Base-by-base conservation (phyloP, 2,888 invertebrate genomes). In the Caenorhabditis sp. region DNA sequence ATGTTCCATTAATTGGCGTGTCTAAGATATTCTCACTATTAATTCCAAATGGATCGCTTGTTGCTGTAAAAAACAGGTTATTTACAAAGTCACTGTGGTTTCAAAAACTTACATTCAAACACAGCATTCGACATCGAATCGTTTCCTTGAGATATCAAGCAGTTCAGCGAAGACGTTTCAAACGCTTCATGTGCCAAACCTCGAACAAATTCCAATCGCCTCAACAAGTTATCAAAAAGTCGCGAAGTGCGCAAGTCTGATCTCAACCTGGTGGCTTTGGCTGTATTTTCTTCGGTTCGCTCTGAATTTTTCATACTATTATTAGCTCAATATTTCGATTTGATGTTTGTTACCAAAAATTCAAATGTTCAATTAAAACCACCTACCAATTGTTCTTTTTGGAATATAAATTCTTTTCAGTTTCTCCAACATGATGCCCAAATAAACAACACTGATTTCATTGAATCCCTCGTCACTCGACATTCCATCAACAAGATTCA, bases 81-180 rank as follows among this genome's bases (percentile, higher is more conserved):
- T 20, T 1, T 17, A 7, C 31, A 20, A 3, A 54, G 12, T n/a
- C 12, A 54, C 3, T 8, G 5, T 54, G 3, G 14, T n/a, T n/a
- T n/a, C n/a, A n/a, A 26, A 26, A 59, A 58, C 67, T 63, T 49
- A 71, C 73, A 63, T 31, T 73, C 73, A 43, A 68, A 73, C 2
- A 73, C 63, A 0, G 73, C 68, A 36, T 73, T 73, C 12, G 68
- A 73, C n/a, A 52, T 59, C 4, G 68, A 68, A 52, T 68, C 73
- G 17, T 67, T 61, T 0, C 26, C 26, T n/a, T 26, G 14, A 36
- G n/a, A 14, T 1, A 20, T 36, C 20, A 58, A 20, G 1, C n/a
- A 10, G 26, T 26, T 56, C 26, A 56, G 26, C 17, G 14, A 25
- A 4, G 10, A 25, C 0, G 62, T 36, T 5, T 68, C 68, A 31